These are phyloP conservation scores for Xerus rutilus DNA, from an alignment of 2,797 vertebrate species.

Conservation along the genomic window DNA sequence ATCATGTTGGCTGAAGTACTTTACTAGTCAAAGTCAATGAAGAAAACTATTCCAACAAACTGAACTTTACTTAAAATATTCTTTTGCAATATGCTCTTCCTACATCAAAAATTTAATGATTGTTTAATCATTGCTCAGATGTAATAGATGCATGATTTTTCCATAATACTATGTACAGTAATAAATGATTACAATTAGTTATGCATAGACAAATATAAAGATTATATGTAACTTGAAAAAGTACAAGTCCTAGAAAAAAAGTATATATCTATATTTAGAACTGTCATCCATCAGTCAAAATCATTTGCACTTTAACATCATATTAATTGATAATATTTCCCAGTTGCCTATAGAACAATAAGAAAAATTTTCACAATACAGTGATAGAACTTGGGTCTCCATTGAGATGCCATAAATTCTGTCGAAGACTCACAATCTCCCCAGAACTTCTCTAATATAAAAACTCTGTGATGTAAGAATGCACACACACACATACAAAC, in stretches of 20 bases:
- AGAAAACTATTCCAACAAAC: neutral
- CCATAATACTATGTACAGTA: neutral
- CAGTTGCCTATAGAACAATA: neutral
- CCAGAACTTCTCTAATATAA: neutral
- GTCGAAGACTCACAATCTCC: slow-evolving; percentile 12
- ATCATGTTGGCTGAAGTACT: neutral
- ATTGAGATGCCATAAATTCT: neutral
- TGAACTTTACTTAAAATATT: neutral
- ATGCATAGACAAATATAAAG: neutral
- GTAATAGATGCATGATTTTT: neutral
- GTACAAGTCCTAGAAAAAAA: neutral
- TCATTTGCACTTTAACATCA: neutral
- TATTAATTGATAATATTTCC: neutral
- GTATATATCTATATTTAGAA: neutral
- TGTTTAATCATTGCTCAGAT: slow-evolving; percentile 39
- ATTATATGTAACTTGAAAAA: slow-evolving; percentile 47
- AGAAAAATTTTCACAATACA: neutral
- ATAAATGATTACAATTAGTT: slow-evolving; percentile 34
- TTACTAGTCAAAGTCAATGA: neutral
- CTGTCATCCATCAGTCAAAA: neutral
- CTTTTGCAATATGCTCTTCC: neutral
- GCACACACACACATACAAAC: neutral
- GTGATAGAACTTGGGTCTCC: neutral
- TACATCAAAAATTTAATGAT: neutral
- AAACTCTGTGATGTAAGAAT: neutral